A percentile compares a stretch with the other conserved stretches of the same genome.
Conservation (phyloP, 2,797 vertebrate genomes). For the Enteromius treurensis region DNA sequence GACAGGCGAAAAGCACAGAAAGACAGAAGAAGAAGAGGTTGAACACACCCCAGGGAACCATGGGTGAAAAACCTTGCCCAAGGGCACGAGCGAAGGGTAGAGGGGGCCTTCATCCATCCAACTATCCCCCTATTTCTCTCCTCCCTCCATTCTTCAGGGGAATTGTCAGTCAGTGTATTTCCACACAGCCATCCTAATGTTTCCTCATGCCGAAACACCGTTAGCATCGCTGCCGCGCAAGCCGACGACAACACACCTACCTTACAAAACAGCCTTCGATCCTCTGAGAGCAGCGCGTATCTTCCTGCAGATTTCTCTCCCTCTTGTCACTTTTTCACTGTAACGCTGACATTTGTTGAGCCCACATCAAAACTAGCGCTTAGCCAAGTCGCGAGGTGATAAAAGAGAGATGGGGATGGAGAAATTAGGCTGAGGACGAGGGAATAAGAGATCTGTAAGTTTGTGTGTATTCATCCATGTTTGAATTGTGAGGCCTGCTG, state of each 20-base stretch:
- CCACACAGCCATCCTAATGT: slow-evolving; percentile 23
- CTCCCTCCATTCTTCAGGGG: slow-evolving; percentile 43
- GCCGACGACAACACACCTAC: neutral
- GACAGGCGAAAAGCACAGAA: neutral
- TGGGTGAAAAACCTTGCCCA: slow-evolving; percentile 59
- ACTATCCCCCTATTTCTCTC: slow-evolving; percentile 42
- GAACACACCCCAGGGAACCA: slow-evolving; percentile 52
- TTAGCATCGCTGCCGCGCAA: slow-evolving; percentile 12
- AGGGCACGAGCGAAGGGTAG: slow-evolving; percentile 52
- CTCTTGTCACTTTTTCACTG: slow-evolving; percentile 23
- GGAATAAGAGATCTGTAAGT: slow-evolving; percentile 42
- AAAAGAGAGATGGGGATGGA: neutral
- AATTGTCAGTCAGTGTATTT: slow-evolving; percentile 39
- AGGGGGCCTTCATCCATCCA: slow-evolving; percentile 63
- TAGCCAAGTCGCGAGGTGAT: neutral
- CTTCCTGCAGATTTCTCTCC: neutral
- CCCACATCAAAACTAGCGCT: slow-evolving; percentile 16
- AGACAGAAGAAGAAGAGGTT: slow-evolving; percentile 18
- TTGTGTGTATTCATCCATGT: slow-evolving; percentile 41
- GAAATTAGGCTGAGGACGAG: slow-evolving; percentile 23
- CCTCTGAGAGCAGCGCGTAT: neutral
- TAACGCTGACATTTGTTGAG: slow-evolving; percentile 19
- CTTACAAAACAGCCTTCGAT: slow-evolving; percentile 20
- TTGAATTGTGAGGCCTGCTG: slow-evolving; percentile 38
- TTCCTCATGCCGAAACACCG: neutral